Evolutionary conservation across 2,113 vertebrate genomes (phyloP), one percentile per base, ranked within the genome.

Genomic region (Octodon degus): DNA sequence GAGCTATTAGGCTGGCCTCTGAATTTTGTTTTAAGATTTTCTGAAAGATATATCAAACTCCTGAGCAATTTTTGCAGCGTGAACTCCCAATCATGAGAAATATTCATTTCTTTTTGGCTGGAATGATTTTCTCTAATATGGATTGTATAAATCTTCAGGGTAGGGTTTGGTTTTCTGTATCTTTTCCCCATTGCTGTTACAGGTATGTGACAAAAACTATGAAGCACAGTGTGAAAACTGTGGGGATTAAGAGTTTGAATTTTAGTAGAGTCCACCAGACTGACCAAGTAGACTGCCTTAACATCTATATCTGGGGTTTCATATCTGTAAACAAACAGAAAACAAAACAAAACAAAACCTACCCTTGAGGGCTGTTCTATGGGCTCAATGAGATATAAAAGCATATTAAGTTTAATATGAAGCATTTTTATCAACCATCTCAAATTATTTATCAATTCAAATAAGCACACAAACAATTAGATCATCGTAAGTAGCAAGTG

Each of bases 21-120:
- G 67, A 58, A 91, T 68, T 84, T 95, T 88, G 16, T 91, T 95
- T 76, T 90, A 34, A 16, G 19, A 60, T 85, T 92, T 74, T 94
- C 58, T 86, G 58, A 84, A 53, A 89, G 53, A 90, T 67, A 67
- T 22, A 19, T 16, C 47, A 65, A 86, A 27, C 19, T 76, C 30
- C 37, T 5, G 19, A 90, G 76, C 43, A 58, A 34, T 6, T 4
- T 43, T 50, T 22, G 13, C 32, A 63, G 37, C 40, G 34, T 62
- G 70, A 37, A 95, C 70, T 60, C 34, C 43, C 88, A 81, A 74
- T n/a, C 55, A 53, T 37, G 19, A 91, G 25, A 93, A 32, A 53
- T 2, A 55, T 3, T 14, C 22, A n/a, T 70, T 95, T 85, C 47
- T 60, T 30, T 32, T 95, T 93, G 22, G 27, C 25, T 22, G 62